Percentiles rank a stretch among this genome's conserved stretches.
phyloP scores from a whole-genome alignment of 1,140 invertebrate genomes.

The Meloidogyne exigua region DNA sequence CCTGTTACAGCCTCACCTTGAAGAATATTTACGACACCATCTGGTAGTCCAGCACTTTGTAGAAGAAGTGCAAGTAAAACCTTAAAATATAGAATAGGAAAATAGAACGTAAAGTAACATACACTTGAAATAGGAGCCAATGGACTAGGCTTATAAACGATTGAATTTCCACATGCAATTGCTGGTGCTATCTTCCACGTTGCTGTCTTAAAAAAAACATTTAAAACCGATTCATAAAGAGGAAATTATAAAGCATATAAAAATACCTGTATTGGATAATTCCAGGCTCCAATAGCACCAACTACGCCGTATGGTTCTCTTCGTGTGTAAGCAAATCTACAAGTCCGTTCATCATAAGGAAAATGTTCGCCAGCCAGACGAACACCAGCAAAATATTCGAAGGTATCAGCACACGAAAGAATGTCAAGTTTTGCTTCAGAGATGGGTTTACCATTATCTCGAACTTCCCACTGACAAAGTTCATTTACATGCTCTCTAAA shows the following conservation, averaged over 20 bases:
- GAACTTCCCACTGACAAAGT: constrained; percentile 54
- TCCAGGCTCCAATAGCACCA: constrained; percentile 68
- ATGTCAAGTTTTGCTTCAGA: constrained; percentile 55
- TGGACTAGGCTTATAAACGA: constrained; percentile 69
- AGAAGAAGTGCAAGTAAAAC: constrained; percentile 68
- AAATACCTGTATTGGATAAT: constrained; percentile 69
- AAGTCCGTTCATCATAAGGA: constrained; percentile 29
- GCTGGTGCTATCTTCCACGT: constrained; percentile 67
- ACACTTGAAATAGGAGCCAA: constrained; percentile 67
- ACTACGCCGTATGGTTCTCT: constrained; percentile 69
- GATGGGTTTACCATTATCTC: constrained; percentile 62
- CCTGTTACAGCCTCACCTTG: constrained; percentile 67
- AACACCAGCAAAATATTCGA: constrained; percentile 50
- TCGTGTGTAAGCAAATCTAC: constrained; percentile 56
- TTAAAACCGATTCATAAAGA: neutral
- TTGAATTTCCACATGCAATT: constrained; percentile 69
- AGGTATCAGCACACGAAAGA: constrained; percentile 61
- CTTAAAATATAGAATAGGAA: constrained; percentile 25
- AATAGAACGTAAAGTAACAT: neutral
- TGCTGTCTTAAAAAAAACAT: constrained; percentile 66
- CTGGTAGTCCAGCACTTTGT: constrained; percentile 67
- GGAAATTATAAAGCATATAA: too few relatives aligned
- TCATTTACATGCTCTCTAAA: constrained; percentile 31
- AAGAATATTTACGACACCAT: constrained; percentile 69
- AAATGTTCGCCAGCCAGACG: constrained; percentile 49